Evolutionary conservation across 2,113 vertebrate genomes (phyloP), one percentile per base, ranked within the genome.

Genomic region (Cephalopterus ornatus): DNA sequence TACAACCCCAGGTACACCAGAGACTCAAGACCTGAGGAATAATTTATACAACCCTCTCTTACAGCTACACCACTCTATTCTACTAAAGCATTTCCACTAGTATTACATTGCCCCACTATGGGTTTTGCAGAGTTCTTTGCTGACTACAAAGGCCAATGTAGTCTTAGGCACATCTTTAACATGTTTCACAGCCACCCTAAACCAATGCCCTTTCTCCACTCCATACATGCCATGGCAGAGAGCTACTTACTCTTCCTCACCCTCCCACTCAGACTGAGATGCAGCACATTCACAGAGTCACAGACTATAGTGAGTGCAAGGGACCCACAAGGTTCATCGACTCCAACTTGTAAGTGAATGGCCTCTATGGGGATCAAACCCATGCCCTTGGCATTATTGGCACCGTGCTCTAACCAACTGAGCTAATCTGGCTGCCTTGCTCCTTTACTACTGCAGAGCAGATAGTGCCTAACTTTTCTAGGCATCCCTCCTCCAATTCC

Each of bases 101-200:
- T 14, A 33, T 52, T 75, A 56, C n/a, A 28, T 53, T 8, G 10
- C 6, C 8, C 1, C 0, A 2, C 37, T 74, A 20, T 2, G 11
- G 15, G 6, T 35, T 93, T 85, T 76, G 23, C 41, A 74, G 58
- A 83, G 24, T 20, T 79, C 52, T 84, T 73, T 33, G 41, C 10
- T 47, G 23, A 67, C 47, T 59, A 8, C 1, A 6, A 30, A 59
- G 44, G 16, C 27, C 62, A 39, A 0, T 22, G 44, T 39, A 42
- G 50, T 52, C 44, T 82, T 44, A 59, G 26, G 15, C 50, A 39
- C 2, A 5, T 21, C 42, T 84, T 41, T 42, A 47, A 28, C 12
- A 37, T 3, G 24, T 80, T 85, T 70, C 62, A n/a, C 6, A 73
- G 23, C 14, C 2, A 1, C 5, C 3, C 41, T 35, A 21, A 66